phyloP scores from a whole-genome alignment of 2,888 invertebrate genomes.

The Apamea monoglypha region DNA sequence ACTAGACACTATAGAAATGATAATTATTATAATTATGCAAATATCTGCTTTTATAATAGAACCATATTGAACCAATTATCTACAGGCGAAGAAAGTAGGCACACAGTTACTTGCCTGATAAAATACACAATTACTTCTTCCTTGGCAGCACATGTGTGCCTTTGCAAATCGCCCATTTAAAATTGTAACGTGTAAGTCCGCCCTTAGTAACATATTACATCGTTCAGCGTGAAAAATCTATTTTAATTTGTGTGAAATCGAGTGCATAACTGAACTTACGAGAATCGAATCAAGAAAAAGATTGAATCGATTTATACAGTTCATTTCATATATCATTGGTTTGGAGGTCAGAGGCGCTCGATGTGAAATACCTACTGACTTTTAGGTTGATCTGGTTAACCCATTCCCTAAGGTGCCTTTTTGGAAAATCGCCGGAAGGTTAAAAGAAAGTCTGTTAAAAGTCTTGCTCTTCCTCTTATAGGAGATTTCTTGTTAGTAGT shows the following conservation, averaged over 20 bases:
- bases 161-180: conserved; percentile 43
- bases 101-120: conserved; percentile 17
- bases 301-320: conserved; percentile 60
- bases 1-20: neutral
- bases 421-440: neutral
- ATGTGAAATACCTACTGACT: conserved; percentile 32
- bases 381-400: conserved; percentile 14
- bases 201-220: conserved; percentile 56
- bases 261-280: conserved; percentile 59
- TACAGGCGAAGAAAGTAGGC: neutral
- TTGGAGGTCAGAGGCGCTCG: conserved; percentile 33
- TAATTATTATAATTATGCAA: neutral
- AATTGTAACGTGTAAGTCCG: conserved; percentile 30
- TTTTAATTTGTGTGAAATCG: conserved; percentile 65
- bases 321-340: conserved; percentile 55
- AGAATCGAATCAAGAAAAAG: conserved; percentile 61
- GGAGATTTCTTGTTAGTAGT: neutral
- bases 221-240: conserved; percentile 63
- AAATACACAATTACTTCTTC: conserved; percentile 39
- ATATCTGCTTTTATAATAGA: neutral
- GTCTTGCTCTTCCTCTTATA: too few relatives aligned
- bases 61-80: conserved; percentile 12
- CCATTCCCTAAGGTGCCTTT: neutral
- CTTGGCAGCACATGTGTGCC: conserved; percentile 22
- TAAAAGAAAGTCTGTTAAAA: neutral